Evolutionary conservation across 2,888 invertebrate species (phyloP).

Genomic region (Plebejus melissa): DNA sequence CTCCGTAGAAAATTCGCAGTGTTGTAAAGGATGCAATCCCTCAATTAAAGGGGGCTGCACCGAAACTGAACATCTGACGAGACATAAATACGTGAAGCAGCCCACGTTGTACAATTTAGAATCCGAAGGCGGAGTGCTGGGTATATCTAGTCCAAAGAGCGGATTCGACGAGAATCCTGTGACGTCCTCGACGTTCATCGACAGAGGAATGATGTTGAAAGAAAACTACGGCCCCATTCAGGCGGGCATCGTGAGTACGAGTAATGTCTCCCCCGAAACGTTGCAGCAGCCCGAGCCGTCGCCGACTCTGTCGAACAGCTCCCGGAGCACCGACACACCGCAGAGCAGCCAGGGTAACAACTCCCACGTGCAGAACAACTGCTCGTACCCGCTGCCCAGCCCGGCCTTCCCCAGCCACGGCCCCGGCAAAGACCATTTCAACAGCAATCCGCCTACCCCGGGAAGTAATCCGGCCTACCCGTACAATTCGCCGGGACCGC

Average conservation of each 20-base stretch:
- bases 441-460: constrained; percentile 62
- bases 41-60: constrained; percentile 63
- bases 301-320: constrained; percentile 79
- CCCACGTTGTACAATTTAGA: constrained; percentile 60
- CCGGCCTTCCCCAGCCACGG: constrained; percentile 75
- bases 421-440: constrained; percentile 57
- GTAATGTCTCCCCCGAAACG: constrained; percentile 85
- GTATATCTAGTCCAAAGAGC: constrained; percentile 77
- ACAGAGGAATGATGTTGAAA: constrained; percentile 73
- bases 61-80: constrained; percentile 62
- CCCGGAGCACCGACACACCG: constrained; percentile 70
- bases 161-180: constrained; percentile 80
- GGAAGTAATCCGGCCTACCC: constrained; percentile 54
- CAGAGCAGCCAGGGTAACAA: constrained; percentile 60
- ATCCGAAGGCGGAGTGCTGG: constrained; percentile 56
- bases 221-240: constrained; percentile 87
- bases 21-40: constrained; percentile 76
- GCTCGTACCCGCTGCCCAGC: constrained; percentile 66
- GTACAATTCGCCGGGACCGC: constrained; percentile 66
- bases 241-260: constrained; percentile 91
- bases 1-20: constrained; percentile 52
- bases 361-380: constrained; percentile 57
- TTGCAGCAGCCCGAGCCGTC: constrained; percentile 77
- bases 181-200: constrained; percentile 83
- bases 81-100: constrained; percentile 63